Evolutionary conservation across 2,113 vertebrate genomes (phyloP).

Genomic region (Amphilophus citrinellus): DNA sequence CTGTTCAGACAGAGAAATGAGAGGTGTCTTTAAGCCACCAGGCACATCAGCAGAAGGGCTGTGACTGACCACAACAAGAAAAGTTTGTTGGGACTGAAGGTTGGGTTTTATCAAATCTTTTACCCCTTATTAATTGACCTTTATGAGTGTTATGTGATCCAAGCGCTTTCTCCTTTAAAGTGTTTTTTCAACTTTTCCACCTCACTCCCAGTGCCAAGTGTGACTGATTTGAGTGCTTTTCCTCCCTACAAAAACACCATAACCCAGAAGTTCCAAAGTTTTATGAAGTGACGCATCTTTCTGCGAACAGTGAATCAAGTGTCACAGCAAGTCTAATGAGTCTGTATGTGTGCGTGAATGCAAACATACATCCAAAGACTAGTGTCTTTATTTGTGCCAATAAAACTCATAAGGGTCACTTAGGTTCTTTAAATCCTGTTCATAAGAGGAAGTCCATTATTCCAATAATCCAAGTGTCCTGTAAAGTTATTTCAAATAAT

Average conservation of each 20-base stretch:
- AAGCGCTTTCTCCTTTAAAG: not conserved
- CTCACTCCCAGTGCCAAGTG: not conserved
- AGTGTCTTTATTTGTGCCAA: slow-evolving; percentile 13
- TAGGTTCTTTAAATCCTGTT: not conserved
- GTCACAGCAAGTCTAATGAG: slow-evolving; percentile 8
- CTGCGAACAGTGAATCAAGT: slow-evolving; percentile 16
- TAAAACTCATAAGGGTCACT: not conserved
- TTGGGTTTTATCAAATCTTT: not conserved
- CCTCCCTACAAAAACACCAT: not conserved
- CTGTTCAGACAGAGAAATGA: slow-evolving; percentile 15
- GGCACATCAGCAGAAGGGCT: not conserved
- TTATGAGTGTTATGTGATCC: not conserved
- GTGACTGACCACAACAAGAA: not conserved
- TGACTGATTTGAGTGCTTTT: not conserved
- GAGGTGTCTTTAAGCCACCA: not conserved
- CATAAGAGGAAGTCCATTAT: not conserved
- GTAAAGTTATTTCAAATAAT: not conserved
- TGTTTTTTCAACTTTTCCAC: not conserved
- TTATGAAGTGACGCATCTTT: not conserved
- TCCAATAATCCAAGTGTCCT: not conserved
- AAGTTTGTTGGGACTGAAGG: not conserved
- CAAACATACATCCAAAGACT: not conserved
- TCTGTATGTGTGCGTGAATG: not conserved
- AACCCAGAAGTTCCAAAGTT: slow-evolving; percentile 13
- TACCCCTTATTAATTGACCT: not conserved